phyloP scores from a whole-genome alignment of 1,140 invertebrate species.

The Augochlora pura region DNA sequence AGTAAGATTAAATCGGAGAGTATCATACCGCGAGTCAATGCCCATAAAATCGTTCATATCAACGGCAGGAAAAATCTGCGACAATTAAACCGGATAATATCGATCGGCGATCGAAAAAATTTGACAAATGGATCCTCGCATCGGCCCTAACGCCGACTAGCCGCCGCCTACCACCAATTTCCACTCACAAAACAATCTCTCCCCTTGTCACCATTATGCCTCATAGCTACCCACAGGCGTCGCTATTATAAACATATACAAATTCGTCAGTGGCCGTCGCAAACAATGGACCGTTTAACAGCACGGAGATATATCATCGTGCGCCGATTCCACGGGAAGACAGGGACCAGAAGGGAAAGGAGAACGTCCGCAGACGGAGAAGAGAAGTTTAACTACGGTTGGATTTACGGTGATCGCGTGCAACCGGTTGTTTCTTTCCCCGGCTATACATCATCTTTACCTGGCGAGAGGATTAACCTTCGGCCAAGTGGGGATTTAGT shows the following conservation, averaged over 20 bases:
- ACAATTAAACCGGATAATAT: no score
- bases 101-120: not conserved
- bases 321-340: conserved; percentile 62
- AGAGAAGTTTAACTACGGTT: conserved; percentile 43
- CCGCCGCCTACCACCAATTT: conserved; percentile 19
- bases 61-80: not conserved
- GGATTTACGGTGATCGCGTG: conserved; percentile 58
- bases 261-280: conserved; percentile 78
- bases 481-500: conserved; percentile 49
- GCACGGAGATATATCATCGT: conserved; percentile 78
- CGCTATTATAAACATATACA: conserved; percentile 80
- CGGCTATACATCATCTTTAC: conserved; percentile 53
- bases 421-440: conserved; percentile 24
- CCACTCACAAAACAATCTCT: conserved; percentile 43
- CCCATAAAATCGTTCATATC: not conserved
- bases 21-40: no score
- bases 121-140: not conserved
- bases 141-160: not conserved
- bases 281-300: conserved; percentile 80
- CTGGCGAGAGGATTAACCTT: conserved; percentile 55
- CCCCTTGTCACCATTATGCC: conserved; percentile 46
- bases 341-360: conserved; percentile 35
- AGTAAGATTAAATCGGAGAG: no score
- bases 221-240: conserved; percentile 60
- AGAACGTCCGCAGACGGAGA: conserved; percentile 7